Conservation (phyloP, 1,140 invertebrate species). For the Orchesella cincta region DNA sequence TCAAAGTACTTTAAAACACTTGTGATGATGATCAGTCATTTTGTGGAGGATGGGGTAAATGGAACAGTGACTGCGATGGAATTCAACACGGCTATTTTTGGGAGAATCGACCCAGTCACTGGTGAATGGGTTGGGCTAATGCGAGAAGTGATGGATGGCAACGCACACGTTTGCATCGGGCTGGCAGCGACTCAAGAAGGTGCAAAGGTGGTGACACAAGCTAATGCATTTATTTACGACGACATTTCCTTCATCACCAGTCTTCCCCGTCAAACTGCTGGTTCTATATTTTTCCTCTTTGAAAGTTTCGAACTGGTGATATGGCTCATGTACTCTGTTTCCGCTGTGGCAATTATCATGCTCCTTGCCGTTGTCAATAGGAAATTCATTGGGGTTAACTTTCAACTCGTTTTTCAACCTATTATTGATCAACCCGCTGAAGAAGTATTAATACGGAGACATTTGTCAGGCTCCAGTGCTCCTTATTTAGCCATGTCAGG, state of each 20-base stretch:
- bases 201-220: background rate
- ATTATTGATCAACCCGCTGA: background rate
- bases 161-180: background rate
- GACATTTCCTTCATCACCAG: background rate
- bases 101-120: background rate
- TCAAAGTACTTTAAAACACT: background rate
- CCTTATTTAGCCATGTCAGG: background rate
- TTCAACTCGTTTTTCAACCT: background rate
- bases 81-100: background rate
- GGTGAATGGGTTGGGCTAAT: background rate
- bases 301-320: background rate
- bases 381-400: background rate
- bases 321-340: background rate
- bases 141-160: background rate
- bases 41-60: background rate
- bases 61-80: background rate
- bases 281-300: background rate
- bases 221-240: background rate
- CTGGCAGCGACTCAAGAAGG: slow-evolving; percentile 6
- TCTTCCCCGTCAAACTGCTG: background rate
- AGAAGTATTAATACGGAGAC: background rate
- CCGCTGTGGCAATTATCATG: background rate
- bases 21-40: background rate
- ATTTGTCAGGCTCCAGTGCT: background rate
- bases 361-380: background rate